A percentile compares a stretch with the other conserved stretches of the same genome.
phyloP scores from a whole-genome alignment of 2,797 vertebrate genomes.

The Rhadinocentrus ornatus region DNA sequence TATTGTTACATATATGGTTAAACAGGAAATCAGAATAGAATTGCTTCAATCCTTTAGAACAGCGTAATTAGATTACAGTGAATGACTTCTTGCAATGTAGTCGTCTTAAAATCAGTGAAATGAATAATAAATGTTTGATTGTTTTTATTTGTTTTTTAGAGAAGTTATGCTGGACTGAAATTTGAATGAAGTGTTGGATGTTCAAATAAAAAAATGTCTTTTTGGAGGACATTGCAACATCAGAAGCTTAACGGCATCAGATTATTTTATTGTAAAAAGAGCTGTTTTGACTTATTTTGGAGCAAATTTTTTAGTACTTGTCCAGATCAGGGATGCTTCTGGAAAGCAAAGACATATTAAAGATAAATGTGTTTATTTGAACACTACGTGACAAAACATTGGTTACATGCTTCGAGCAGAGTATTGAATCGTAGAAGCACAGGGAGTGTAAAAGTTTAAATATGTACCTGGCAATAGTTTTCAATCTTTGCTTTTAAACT shows the following conservation, averaged over 20 bases:
- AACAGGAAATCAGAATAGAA: background rate
- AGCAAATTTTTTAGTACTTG: background rate
- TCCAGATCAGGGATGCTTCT: background rate
- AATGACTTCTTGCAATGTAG: background rate
- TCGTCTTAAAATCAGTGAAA: background rate
- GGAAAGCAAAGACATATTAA: background rate
- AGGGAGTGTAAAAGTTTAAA: too few relatives aligned
- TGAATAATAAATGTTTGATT: background rate
- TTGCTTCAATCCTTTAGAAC: background rate
- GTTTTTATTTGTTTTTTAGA: background rate
- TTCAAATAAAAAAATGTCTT: background rate
- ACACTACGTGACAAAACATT: background rate
- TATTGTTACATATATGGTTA: background rate
- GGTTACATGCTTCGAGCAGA: too few relatives aligned
- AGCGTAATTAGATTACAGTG: background rate
- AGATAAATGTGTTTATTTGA: background rate
- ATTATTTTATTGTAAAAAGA: background rate
- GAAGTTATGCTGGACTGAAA: background rate
- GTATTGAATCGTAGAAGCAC: too few relatives aligned
- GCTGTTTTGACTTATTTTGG: background rate
- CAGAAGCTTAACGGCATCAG: background rate
- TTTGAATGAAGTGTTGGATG: background rate
- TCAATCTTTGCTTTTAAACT: conserved; percentile 5
- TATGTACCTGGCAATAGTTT: background rate
- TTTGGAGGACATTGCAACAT: background rate